Base-by-base conservation (phyloP, 2,888 invertebrate genomes). In the Heliconius aoede region DNA sequence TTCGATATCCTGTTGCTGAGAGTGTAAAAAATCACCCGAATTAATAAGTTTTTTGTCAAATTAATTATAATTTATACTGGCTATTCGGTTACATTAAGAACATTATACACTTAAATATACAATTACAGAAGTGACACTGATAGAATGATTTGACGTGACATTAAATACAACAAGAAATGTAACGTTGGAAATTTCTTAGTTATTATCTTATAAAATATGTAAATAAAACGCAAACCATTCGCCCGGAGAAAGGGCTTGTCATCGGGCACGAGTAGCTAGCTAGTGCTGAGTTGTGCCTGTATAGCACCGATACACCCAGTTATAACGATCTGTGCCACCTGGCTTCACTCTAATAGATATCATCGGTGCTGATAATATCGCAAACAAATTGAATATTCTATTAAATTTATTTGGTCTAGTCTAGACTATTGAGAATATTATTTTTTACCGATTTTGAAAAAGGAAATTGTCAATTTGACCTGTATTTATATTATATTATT, bases 181-280 rank as follows among this genome's bases (percentile, higher is more conserved):
- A 30, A 73, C 69, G 40, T 71, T 65, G 55, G 65, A 36, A 58
- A 69, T 60, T 76, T 69, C 55, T 58, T 46, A 65, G 69, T 71
- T 71, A 74, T 77, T 77, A 77, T 77, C 71, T 74, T 74, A 74
- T 69, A 72, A 74, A 77, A 65, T 77, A 77, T 73, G 72, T 60
- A 74, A 74, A 77, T 77, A 77, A 74, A 77, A 72, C 55, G 69
- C 60, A 58, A 26, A 28, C 74, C 51, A 51, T 67, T 77, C 55
- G 74, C 26, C 21, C 55, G 72, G 77, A 77, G 77, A 77, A 77
- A 77, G 77, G 77, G 74, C 74, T 72, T 64, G 75, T 71, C 75
- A 75, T 26, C 75, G n/a, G 46, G 55, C 55, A 55, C 9, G 21
- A n/a, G n/a, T n/a, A n/a, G 26, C 62, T 71, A 40, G 32, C 62